These are phyloP conservation scores for Gymnorhina tibicen DNA, from an alignment of 2,113 vertebrate genomes.

Conservation along the genomic window DNA sequence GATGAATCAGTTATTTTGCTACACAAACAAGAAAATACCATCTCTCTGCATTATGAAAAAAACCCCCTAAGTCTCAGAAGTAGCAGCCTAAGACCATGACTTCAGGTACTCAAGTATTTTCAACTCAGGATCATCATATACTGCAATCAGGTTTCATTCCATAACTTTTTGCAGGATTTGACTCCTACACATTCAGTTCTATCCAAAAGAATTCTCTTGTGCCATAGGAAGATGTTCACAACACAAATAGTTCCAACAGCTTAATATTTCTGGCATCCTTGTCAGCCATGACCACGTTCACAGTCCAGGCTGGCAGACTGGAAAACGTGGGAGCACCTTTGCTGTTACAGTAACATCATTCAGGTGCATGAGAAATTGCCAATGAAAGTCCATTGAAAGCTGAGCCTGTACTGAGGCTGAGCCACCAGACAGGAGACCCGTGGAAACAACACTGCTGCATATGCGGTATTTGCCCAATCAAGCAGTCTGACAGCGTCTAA, in stretches of 20 bases:
- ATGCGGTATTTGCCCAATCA: rapidly evolving
- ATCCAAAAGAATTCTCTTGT: background rate
- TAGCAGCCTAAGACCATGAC: background rate
- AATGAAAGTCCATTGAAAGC: background rate
- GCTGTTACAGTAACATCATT: background rate
- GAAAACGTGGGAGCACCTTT: rapidly evolving
- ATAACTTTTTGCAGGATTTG: background rate
- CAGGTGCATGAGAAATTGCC: rapidly evolving
- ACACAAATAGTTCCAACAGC: background rate
- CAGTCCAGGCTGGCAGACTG: background rate
- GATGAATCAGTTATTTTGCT: background rate
- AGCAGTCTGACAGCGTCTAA: background rate
- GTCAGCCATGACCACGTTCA: background rate
- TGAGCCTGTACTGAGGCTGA: background rate
- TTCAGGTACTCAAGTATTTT: background rate
- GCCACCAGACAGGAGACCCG: rapidly evolving
- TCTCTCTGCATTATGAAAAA: background rate
- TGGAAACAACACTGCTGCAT: background rate
- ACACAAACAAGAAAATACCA: background rate
- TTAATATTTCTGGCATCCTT: background rate
- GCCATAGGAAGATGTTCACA: background rate
- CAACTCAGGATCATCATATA: background rate
- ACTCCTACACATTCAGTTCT: background rate
- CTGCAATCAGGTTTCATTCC: background rate
- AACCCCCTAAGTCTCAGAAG: rapidly evolving